Base-by-base conservation (phyloP, 2,113 vertebrate genomes). In the Mirza zaza region DNA sequence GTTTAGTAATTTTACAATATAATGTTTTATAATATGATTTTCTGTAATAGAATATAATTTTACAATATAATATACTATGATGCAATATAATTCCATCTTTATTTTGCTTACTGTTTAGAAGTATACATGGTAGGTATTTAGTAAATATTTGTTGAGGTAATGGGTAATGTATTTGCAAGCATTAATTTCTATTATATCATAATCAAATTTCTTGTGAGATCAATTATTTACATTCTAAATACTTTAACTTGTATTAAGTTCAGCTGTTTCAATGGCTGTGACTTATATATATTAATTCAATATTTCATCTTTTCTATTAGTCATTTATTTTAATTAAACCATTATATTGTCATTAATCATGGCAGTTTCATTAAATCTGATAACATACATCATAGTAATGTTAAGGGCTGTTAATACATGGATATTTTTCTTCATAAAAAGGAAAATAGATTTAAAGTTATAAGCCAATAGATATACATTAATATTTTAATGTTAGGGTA, bases 271-370 rank as follows among this genome's bases (percentile, higher is more conserved):
- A 96, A 23, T 91, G 27, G 87, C 75, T 48, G 25, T 93, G 55
- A 57, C 21, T 57, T 92, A 59, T 9, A 70, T 21, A 71, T 73
- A 79, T 18, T 59, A 91, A 67, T 61, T n/a, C 21, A 79, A 67
- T 87, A 90, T 91, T 95, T 96, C 55, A 84, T 87, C 36, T 90
- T 87, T 93, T 96, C 61, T 36, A 67, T 13, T 79, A 23, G 23
- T 82, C 81, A 87, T 87, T 94, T 88, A 75, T 91, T 85, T 97
- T 91, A 96, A 85, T 94, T 67, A 94, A 95, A 81, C 2, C 15
- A 55, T 87, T 84, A 87, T 34, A 89, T 6, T 75, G 20, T 80
- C 57, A 96, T 85, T 95, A 95, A 84, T 96, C 67, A 84, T 32
- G 20, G 36, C 8, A 32, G 2, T 88, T 95, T 94, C 67, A 68